Evolutionary conservation across 1,140 invertebrate species (phyloP), one percentile per base, ranked within the genome.

Genomic region (Ephestia elutella): DNA sequence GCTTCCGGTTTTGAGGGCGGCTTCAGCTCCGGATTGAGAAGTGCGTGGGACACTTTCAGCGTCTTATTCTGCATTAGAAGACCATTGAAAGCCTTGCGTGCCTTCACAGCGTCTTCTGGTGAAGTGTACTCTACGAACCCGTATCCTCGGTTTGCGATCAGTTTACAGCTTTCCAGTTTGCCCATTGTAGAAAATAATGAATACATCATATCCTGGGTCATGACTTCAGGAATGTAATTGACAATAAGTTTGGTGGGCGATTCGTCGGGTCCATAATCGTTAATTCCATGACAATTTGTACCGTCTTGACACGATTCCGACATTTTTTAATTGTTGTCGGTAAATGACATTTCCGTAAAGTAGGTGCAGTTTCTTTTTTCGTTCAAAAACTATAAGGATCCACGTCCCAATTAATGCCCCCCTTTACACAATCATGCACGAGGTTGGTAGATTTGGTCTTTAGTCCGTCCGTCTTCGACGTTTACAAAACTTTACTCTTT

Each of bases 191-290:
- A 87, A 80, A 90, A 90, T 73, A 90, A 72, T 58, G 87, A 89
- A 68, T 89, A 89, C 87, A 90, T 89, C 87, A 89, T 89, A 76
- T 89, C 86, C 85, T 90, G 89, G 67, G 86, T 89, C 89, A 90
- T 90, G 71, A 89, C 83, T 86, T 90, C 89, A 71, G 89, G 89
- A 81, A 90, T 89, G 78, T 90, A 90, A 83, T 90, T 90, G 78
- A 90, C 86, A 71, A 90, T 90, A 77, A 90, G 86, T 82, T 90
- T 90, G 63, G 89, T 90, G 73, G 89, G 87, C 77, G 89, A 90
- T 86, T 90, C 89, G 60, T 89, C 88, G 59, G 86, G 80, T 67
- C 86, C 84, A 85, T 75, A 87, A 85, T 89, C 86, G 77, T 82
- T 86, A 88, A 77, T 87, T 87, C 84, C 87, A 77, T 89, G 88